Evolutionary conservation across 2,797 vertebrate species (phyloP).

Genomic region (Oreochromis grahami): DNA sequence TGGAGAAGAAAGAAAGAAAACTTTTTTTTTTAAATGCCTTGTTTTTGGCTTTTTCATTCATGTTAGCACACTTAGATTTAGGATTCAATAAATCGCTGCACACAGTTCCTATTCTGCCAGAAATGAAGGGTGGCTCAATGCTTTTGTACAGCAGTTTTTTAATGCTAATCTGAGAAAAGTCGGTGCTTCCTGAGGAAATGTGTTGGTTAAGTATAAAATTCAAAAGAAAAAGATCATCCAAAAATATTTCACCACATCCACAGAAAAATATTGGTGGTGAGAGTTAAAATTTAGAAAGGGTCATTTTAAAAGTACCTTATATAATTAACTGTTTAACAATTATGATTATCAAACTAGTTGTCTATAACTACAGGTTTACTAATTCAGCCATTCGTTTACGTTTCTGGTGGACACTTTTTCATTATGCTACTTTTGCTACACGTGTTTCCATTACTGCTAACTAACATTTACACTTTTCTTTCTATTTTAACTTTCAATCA

Average conservation of each 20-base stretch:
- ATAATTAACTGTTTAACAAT: neutral
- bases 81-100: neutral
- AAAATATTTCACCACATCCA: neutral
- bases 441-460: neutral
- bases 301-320: accelerated
- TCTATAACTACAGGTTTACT: neutral
- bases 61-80: neutral
- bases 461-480: neutral
- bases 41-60: accelerated
- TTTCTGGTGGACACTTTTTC: neutral
- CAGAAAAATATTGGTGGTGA: accelerated
- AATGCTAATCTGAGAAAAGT: neutral
- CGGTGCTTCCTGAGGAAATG: accelerated
- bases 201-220: neutral
- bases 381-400: neutral
- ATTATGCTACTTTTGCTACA: neutral
- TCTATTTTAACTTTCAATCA: neutral
- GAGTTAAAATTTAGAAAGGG: neutral
- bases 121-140: accelerated
- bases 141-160: neutral
- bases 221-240: neutral
- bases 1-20: too few species aligned
- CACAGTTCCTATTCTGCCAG: neutral
- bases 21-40: too few species aligned
- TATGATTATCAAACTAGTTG: neutral